phyloP scores from a whole-genome alignment of 35 echinoderm and acorn worm genomes.

The Nesometra sesokonis region DNA sequence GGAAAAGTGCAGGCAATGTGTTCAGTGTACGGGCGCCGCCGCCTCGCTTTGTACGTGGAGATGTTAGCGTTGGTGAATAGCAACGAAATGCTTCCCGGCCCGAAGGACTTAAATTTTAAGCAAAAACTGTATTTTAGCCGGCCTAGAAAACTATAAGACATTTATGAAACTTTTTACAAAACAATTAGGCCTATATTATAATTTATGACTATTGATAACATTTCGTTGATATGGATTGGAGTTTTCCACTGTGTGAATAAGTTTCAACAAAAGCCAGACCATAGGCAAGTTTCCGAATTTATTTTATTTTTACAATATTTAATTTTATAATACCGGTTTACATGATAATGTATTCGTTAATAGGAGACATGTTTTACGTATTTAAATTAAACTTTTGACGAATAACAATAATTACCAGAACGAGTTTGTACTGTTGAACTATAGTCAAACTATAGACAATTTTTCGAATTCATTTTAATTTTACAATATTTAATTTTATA shows the following conservation, averaged over 20 bases:
- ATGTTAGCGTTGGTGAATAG: not conserved
- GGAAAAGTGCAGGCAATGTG: slow-evolving; percentile 6
- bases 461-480: not conserved
- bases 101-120: not conserved
- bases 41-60: not conserved
- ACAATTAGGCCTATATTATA: too few relatives aligned
- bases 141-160: not conserved
- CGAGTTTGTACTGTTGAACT: not conserved
- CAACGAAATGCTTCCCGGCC: too few relatives aligned
- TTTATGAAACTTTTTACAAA: not conserved
- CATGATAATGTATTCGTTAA: too few relatives aligned
- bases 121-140: not conserved
- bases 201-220: not conserved
- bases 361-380: too few relatives aligned
- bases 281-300: not conserved
- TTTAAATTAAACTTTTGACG: too few relatives aligned
- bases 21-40: not conserved
- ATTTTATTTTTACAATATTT: not conserved
- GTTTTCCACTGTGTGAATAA: not conserved
- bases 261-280: not conserved
- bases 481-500: not conserved
- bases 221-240: not conserved
- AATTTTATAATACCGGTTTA: too few relatives aligned
- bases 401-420: not conserved
- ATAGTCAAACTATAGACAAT: too few relatives aligned